Base-by-base conservation (phyloP, 2,797 vertebrate genomes). In the Coracias cyanogaster region DNA sequence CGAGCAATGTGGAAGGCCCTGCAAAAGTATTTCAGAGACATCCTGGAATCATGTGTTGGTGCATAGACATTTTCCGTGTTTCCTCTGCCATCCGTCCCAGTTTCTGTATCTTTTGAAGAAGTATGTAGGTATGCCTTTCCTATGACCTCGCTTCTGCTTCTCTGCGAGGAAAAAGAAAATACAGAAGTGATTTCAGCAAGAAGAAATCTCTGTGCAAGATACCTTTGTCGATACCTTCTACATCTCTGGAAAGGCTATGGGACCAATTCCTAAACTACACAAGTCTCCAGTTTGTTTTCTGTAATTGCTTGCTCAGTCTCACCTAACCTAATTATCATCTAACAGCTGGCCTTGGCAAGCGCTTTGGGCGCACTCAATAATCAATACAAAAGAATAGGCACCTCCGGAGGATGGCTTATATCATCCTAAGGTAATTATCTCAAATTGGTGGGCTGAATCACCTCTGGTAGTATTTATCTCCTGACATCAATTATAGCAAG, bases 311-410 rank as follows among this genome's bases (percentile, higher is more conserved):
- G 52, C 49, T 91, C 41, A 28, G 71, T 33, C 93, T 93, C 25
- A 62, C 46, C 82, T 82, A 69, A 77, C 54, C 28, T 55, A 65
- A 80, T 89, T 71, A 79, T 43, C 62, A 8, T 49, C 54, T 82
- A 86, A 21, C 79, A 85, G 76, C 85, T 93, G 82, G n/a, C 67
- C 71, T 85, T 82, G 71, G 66, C 24, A 54, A 70, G 52, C 62
- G 51, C 74, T 78, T 48, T 73, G 62, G 57, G 48, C 62, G 78
- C 0, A 0, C 39, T 93, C 62, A n/a, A 17, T 82, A 89, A 90
- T 57, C 72, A 58, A 61, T 31, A 69, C 74, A 51, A 77, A 78
- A 82, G 79, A 64, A 39, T 16, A 85, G 67, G 37, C 49, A 72
- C 14, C 41, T 79, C 49, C 57, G 13, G 48, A 69, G 84, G 37